phyloP scores from a whole-genome alignment of 1,140 invertebrate genomes.

The Bombus terrestris region DNA sequence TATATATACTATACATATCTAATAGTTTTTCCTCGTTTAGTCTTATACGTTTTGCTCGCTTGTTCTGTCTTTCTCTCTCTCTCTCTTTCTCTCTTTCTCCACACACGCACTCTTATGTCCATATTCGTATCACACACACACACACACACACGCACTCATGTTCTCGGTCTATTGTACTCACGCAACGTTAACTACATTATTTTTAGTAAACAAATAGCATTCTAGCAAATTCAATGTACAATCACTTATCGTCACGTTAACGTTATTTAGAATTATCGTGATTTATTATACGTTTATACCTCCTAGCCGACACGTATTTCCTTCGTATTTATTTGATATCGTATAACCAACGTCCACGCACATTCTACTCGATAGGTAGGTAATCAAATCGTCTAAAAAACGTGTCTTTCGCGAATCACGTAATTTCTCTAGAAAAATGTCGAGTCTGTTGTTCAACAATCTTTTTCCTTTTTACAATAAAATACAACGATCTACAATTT shows the following conservation, averaged over 20 bases:
- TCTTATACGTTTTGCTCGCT: conserved; percentile 47
- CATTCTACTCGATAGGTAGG: conserved; percentile 35
- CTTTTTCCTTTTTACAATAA: conserved; percentile 76
- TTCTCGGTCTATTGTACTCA: conserved; percentile 30
- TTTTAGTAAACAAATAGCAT: conserved; percentile 77
- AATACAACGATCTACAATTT: conserved; percentile 77
- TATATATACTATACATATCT: not conserved
- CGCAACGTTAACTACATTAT: conserved; percentile 66
- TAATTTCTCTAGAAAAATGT: conserved; percentile 76
- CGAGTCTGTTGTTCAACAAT: conserved; percentile 66
- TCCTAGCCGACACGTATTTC: not conserved
- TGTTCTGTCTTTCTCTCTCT: conserved; percentile 26
- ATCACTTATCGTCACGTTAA: conserved; percentile 68
- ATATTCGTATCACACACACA: not conserved
- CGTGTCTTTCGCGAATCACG: conserved; percentile 42
- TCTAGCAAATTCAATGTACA: conserved; percentile 75
- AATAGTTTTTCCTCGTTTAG: conserved; percentile 50
- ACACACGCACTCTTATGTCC: not conserved
- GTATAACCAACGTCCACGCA: conserved; percentile 31
- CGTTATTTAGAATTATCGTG: conserved; percentile 74
- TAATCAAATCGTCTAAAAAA: conserved; percentile 59
- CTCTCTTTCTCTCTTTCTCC: not conserved
- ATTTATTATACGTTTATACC: conserved; percentile 50
- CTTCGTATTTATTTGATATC: conserved; percentile 24
- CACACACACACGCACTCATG: not conserved